These are phyloP conservation scores for Drosophila imparisetae DNA, from an alignment of 2,888 invertebrate species.

Conservation along the genomic window DNA sequence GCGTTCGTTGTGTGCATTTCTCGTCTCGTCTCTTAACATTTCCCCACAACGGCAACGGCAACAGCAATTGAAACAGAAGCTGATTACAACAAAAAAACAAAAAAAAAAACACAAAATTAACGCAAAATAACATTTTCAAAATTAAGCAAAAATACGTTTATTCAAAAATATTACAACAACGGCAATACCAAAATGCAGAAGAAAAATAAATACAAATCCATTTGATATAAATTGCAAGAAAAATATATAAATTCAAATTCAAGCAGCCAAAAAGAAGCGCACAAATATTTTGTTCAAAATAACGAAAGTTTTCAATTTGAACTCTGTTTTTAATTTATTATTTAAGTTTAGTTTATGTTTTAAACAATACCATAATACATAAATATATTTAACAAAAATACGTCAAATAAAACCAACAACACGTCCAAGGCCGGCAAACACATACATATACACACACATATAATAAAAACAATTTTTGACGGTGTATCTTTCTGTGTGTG, in stretches of 20 bases:
- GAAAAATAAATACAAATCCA: slow-evolving; percentile 24
- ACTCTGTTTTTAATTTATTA: slow-evolving; percentile 62
- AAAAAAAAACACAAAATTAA: slow-evolving; percentile 32
- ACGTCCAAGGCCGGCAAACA: slow-evolving; percentile 61
- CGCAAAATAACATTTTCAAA: slow-evolving; percentile 17
- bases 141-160: slow-evolving; percentile 13
- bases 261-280: slow-evolving; percentile 23
- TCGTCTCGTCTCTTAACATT: slow-evolving; percentile 82
- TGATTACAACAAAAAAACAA: slow-evolving; percentile 22
- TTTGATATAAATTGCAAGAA: slow-evolving; percentile 39
- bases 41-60: slow-evolving; percentile 53
- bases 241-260: slow-evolving; percentile 41
- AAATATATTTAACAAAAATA: slow-evolving; percentile 1
- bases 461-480: slow-evolving; percentile 28
- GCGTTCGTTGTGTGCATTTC: slow-evolving; percentile 82
- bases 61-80: slow-evolving; percentile 29
- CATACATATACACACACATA: slow-evolving; percentile 21
- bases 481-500: slow-evolving; percentile 16
- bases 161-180: slow-evolving; percentile 8
- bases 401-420: slow-evolving; percentile 3
- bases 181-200: slow-evolving; percentile 50
- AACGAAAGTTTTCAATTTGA: slow-evolving; percentile 40
- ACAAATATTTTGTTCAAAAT: slow-evolving; percentile 35
- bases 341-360: slow-evolving; percentile 68
- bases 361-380: slow-evolving; percentile 14